These are phyloP conservation scores for Andrena fulva DNA, from an alignment of 2,888 invertebrate genomes.

Conservation along the genomic window DNA sequence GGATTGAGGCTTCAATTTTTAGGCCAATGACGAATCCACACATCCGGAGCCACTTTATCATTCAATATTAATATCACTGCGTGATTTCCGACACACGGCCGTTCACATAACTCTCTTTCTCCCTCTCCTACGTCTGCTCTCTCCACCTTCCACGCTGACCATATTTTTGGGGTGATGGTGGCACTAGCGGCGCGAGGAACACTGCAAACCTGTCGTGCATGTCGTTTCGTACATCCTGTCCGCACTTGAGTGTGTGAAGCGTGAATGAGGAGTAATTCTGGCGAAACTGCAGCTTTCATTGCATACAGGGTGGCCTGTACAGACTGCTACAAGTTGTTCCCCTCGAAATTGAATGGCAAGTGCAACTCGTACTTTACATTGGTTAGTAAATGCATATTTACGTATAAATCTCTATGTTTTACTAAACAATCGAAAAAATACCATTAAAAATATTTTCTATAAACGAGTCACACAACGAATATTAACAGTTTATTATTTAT, in stretches of 20 bases:
- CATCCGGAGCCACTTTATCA: slow-evolving; percentile 83
- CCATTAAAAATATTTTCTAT: too few relatives aligned
- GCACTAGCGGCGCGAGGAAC: slow-evolving; percentile 58
- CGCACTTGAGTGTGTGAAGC: slow-evolving; percentile 44
- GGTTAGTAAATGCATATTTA: too few relatives aligned
- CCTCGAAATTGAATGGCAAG: background rate
- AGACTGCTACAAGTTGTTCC: slow-evolving; percentile 11
- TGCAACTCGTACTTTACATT: too few relatives aligned
- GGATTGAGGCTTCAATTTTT: slow-evolving; percentile 68
- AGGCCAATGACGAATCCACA: slow-evolving; percentile 74
- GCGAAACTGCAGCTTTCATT: slow-evolving; percentile 17
- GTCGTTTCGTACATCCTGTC: slow-evolving; percentile 62
- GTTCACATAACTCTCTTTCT: slow-evolving; percentile 38
- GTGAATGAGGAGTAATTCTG: slow-evolving; percentile 61
- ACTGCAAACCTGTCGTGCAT: slow-evolving; percentile 73
- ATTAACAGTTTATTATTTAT: too few relatives aligned
- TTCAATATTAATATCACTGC: slow-evolving; percentile 82
- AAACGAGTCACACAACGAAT: too few relatives aligned
- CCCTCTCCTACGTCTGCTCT: slow-evolving; percentile 6
- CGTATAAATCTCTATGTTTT: too few relatives aligned
- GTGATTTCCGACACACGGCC: slow-evolving; percentile 73
- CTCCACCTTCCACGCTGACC: slow-evolving; percentile 19
- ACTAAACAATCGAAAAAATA: too few relatives aligned
- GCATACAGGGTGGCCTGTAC: background rate
- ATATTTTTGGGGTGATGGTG: slow-evolving; percentile 69